These are phyloP conservation scores for Hypsopygia costalis DNA, from an alignment of 2,888 invertebrate species.

Conservation along the genomic window DNA sequence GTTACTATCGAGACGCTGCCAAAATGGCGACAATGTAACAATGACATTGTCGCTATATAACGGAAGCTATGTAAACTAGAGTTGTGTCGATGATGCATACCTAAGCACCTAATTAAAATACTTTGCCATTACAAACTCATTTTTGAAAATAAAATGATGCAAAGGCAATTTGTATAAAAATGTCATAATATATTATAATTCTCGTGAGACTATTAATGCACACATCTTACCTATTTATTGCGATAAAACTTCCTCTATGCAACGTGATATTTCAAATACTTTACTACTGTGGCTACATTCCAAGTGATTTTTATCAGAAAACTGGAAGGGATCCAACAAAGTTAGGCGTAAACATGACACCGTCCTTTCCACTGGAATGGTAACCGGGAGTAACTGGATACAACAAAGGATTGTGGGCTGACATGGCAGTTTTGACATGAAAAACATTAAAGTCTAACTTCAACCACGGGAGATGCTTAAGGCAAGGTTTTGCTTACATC, in stretches of 20 bases:
- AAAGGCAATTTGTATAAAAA: too few species aligned
- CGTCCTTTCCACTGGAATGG: constrained; percentile 44
- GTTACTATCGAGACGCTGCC: too few species aligned
- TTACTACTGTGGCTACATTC: constrained; percentile 45
- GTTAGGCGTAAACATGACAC: constrained; percentile 54
- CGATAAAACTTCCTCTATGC: constrained; percentile 18
- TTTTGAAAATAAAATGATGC: too few species aligned
- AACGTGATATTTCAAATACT: constrained; percentile 37
- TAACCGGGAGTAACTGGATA: constrained; percentile 18
- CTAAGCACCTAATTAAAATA: too few species aligned
- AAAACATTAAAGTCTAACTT: constrained; percentile 33
- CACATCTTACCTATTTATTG: not conserved
- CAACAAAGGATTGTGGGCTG: constrained; percentile 18
- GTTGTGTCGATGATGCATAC: too few species aligned
- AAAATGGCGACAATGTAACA: too few species aligned
- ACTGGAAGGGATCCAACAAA: constrained; percentile 66
- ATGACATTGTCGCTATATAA: too few species aligned
- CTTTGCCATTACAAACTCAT: too few species aligned
- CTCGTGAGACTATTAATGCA: too few species aligned
- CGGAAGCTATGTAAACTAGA: too few species aligned
- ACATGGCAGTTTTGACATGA: constrained; percentile 24
- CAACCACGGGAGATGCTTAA: constrained; percentile 13
- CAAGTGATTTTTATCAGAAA: constrained; percentile 43
- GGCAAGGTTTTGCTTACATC: too few species aligned
- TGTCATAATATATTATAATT: too few species aligned